Base-by-base conservation (phyloP, 2,113 vertebrate genomes). In the Scophthalmus maximus region DNA sequence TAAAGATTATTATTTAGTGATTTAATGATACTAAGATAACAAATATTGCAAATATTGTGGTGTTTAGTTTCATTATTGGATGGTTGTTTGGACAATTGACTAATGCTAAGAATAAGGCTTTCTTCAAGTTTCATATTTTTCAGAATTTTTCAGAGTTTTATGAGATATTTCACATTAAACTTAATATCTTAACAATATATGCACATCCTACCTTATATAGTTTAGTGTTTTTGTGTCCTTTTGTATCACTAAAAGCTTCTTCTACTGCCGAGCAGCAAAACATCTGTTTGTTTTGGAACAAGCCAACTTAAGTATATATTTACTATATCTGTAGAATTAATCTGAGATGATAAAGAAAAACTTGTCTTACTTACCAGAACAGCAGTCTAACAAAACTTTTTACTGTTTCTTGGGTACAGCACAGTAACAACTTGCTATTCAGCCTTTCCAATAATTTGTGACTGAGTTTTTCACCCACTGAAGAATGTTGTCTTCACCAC, bases 401-500 rank as follows among this genome's bases (percentile, higher is more conserved):
- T 76, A 15, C 47, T 25, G 47, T 52, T 8, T 18, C 5, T 50
- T 30, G 2, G 7, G 46, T 23, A 8, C 29, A 42, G 5, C n/a
- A 22, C n/a, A 47, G 30, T 42, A 80, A 49, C 3, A 62, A 12
- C 3, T 17, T 36, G 40, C 42, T n/a, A 6, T 18, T 46, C 15
- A 44, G 42, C 20, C 15, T 67, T 26, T 74, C 20, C 18, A 66
- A 34, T 22, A 68, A 46, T 66, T 55, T 58, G 59, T 18, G n/a
- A 23, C 62, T 27, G 51, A 61, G 8, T 47, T 46, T 66, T 83
- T 74, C 26, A 25, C 30, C 58, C 68, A 75, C n/a, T 90, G 88
- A 91, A 90, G 78, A 92, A 92, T 88, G 87, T 85, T 81, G 75
- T 73, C 79, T 85, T 88, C 92, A 93, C 94, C 93, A 94, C 94